A percentile compares a stretch with the other conserved stretches of the same genome.
These are phyloP conservation scores for Pocillopora meandrina DNA, from an alignment of 92 coral and sea anemone genomes.

Conservation along the genomic window DNA sequence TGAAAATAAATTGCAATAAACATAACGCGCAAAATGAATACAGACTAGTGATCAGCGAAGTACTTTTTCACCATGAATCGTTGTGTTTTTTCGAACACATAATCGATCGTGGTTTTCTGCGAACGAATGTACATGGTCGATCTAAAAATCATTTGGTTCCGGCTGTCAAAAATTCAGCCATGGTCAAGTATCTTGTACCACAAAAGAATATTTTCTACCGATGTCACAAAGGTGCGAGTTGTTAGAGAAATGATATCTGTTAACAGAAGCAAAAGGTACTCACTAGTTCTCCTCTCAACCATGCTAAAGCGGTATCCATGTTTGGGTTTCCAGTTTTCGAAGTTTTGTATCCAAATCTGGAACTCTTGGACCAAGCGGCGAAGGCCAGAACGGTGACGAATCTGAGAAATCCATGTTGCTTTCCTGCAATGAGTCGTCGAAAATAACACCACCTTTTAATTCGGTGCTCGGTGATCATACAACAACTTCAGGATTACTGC, in stretches of 20 bases:
- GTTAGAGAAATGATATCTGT: background rate
- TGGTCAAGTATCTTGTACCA: too few relatives aligned
- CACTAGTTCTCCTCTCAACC: slow-evolving; percentile 67
- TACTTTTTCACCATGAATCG: background rate
- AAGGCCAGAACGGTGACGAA: slow-evolving; percentile 51
- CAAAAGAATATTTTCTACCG: slow-evolving; percentile 5
- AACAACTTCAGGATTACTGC: slow-evolving; percentile 1
- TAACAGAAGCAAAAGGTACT: slow-evolving; percentile 28
- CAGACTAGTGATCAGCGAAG: background rate
- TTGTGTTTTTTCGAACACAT: background rate
- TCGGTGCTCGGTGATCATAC: background rate
- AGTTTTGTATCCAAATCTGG: slow-evolving; percentile 43
- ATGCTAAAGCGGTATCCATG: slow-evolving; percentile 64
- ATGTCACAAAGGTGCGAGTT: background rate
- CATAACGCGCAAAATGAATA: background rate
- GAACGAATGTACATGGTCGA: background rate
- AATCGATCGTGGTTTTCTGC: background rate
- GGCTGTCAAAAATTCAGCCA: too few relatives aligned
- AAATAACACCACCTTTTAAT: background rate
- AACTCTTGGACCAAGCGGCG: slow-evolving; percentile 50
- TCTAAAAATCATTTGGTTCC: too few relatives aligned
- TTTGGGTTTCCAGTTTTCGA: slow-evolving; percentile 32
- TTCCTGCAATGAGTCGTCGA: background rate
- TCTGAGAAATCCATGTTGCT: slow-evolving; percentile 28
- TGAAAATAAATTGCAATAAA: too few relatives aligned